Conservation (phyloP, 2,888 invertebrate species). For the Stratiomys singularior region DNA sequence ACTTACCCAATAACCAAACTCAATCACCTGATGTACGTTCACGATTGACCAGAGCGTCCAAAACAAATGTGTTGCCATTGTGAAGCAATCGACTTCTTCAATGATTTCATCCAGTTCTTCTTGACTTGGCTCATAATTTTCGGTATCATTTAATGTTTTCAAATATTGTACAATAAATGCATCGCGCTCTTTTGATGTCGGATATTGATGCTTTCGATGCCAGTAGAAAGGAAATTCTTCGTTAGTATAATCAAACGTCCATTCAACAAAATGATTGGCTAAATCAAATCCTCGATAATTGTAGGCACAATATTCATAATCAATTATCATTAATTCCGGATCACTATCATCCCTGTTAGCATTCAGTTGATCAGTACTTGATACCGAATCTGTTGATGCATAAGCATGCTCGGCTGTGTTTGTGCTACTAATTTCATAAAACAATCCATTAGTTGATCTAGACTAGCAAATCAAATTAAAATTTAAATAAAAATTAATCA, state of each 20-base stretch:
- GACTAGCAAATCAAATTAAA: too few species aligned
- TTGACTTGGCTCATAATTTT: conserved; percentile 63
- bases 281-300: conserved; percentile 93
- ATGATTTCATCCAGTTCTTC: conserved; percentile 74
- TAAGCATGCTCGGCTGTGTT: too few species aligned
- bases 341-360: conserved; percentile 54
- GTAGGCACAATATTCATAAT: conserved; percentile 96
- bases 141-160: conserved; percentile 57
- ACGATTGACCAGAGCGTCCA: conserved; percentile 95
- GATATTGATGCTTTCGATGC: conserved; percentile 75
- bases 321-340: conserved; percentile 81
- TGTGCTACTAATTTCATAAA: too few species aligned
- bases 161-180: conserved; percentile 62
- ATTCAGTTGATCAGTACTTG: background rate
- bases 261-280: conserved; percentile 94
- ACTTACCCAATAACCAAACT: conserved; percentile 94
- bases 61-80: conserved; percentile 89
- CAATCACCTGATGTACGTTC: conserved; percentile 87
- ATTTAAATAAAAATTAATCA: too few species aligned
- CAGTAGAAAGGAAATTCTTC: conserved; percentile 81
- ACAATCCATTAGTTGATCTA: too few species aligned
- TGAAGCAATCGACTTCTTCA: conserved; percentile 83
- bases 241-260: conserved; percentile 89
- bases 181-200: conserved; percentile 75
- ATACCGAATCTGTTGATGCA: background rate